These are phyloP conservation scores for Amphiprion clarkii DNA, from an alignment of 2,797 vertebrate species.

Conservation along the genomic window DNA sequence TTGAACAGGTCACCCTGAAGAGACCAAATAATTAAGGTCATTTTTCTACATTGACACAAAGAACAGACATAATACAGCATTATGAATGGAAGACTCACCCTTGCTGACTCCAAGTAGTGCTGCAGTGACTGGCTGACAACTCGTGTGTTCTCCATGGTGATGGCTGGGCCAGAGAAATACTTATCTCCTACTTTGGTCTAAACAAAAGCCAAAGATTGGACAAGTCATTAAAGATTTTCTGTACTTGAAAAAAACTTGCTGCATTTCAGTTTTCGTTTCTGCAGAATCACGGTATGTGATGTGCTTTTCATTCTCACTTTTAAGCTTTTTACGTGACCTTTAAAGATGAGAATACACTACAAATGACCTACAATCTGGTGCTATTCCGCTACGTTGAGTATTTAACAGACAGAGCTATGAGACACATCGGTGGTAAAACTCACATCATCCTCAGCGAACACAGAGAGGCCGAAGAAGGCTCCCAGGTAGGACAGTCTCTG, in stretches of 20 bases:
- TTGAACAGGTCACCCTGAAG: constrained; percentile 96
- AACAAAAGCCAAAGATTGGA: constrained; percentile 23
- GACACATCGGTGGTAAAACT: constrained; percentile 69
- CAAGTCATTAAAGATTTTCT: neutral
- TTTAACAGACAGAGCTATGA: neutral
- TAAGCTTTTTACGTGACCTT: neutral
- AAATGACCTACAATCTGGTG: neutral
- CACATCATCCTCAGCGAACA: constrained; percentile 98
- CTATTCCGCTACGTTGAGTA: neutral
- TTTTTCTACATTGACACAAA: neutral
- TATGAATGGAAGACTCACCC: constrained; percentile 81
- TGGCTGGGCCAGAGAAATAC: constrained; percentile 98
- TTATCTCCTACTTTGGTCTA: constrained; percentile 97
- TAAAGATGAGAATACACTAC: neutral
- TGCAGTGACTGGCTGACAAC: constrained; percentile 98
- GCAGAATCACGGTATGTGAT: neutral
- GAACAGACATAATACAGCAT: neutral
- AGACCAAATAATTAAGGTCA: neutral
- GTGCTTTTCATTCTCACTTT: neutral
- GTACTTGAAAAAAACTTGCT: neutral
- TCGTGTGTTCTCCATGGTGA: constrained; percentile 97
- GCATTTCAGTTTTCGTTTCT: neutral
- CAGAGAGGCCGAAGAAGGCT: constrained; percentile 96
- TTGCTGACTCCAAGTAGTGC: constrained; percentile 96
- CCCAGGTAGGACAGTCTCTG: constrained; percentile 97